Base-by-base conservation (phyloP, 2,797 vertebrate genomes). In the Hippopotamyrus pictus region DNA sequence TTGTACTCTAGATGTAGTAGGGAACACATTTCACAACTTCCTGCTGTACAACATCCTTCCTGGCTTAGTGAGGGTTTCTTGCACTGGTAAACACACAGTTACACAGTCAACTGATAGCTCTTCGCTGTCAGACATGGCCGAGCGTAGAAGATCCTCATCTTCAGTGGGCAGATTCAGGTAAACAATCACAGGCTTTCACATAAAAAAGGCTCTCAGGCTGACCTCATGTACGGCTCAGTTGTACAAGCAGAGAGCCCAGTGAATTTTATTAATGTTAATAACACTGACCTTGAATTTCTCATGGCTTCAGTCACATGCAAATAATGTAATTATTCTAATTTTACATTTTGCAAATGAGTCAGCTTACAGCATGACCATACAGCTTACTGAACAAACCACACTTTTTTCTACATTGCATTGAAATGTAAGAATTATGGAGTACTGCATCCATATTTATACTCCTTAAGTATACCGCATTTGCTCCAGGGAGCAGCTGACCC, bases 11-110 rank as follows among this genome's bases (percentile, higher is more conserved):
- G 76, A 82, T 90, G 44, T 89, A 88, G 44, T 89, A 88, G 86
- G 90, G 85, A 90, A 89, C 89, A 57, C 22, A 86, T 92, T 91
- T 91, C 88, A 48, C 83, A 88, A 92, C 86, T 91, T 93, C 93
- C 92, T 69, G 73, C 82, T 76, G 89, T 50, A 54, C 88, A 84
- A 90, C 44, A 48, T 88, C 87, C 90, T 91, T 91, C 91, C 90
- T 91, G 51, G 69, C 82, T 88, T 83, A 90, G 29, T 5, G 11
- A 59, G 29, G 51, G 11, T 41, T 8, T 41, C 33, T 87, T 33
- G 12, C 83, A 86, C 48, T 87, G 12, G 51, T 59, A 87, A 59
- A 87, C 29, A 41, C 51, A 54, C 50, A 41, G 83, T 12, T 25
- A 51, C 48, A 53, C 51, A 53, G 50, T 86, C 46, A 17, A 33